Conservation (phyloP, 2,888 invertebrate genomes). For the Archips xylosteana region DNA sequence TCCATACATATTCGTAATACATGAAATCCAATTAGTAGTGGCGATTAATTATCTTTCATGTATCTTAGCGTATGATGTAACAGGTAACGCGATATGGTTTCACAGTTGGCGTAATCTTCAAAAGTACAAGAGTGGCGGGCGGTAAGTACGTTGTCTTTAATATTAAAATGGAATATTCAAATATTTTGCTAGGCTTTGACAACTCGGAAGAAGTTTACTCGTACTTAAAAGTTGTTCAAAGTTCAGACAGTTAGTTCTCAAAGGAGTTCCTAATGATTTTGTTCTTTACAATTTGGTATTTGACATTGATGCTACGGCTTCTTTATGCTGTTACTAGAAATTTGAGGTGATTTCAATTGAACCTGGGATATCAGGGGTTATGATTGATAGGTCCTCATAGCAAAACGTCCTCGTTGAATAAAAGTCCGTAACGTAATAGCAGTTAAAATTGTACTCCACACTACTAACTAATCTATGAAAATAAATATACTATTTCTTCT, state of each 20-base stretch:
- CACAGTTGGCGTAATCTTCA: conserved; percentile 1
- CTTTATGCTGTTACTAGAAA: too few species aligned
- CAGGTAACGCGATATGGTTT: not conserved
- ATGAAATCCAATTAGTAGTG: not conserved
- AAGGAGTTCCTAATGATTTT: conserved; percentile 30
- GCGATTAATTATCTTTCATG: not conserved
- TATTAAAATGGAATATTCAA: conserved; percentile 31
- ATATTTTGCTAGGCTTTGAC: conserved; percentile 21
- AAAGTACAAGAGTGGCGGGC: not conserved
- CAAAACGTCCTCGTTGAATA: too few species aligned
- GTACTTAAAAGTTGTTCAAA: conserved; percentile 18
- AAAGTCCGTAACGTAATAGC: too few species aligned
- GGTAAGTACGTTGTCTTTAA: conserved; percentile 3
- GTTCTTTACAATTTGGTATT: conserved; percentile 12
- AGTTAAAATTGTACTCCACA: too few species aligned
- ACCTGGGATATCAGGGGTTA: too few species aligned
- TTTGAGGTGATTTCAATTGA: too few species aligned
- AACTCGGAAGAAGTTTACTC: conserved; percentile 9
- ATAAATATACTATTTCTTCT: too few species aligned
- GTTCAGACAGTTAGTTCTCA: conserved; percentile 17
- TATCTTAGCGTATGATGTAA: not conserved
- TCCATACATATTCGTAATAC: not conserved
- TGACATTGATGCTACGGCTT: not conserved
- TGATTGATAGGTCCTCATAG: too few species aligned
- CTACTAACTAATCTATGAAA: too few species aligned